Conservation (phyloP, 2,797 vertebrate species). For the Pteropus rufus region DNA sequence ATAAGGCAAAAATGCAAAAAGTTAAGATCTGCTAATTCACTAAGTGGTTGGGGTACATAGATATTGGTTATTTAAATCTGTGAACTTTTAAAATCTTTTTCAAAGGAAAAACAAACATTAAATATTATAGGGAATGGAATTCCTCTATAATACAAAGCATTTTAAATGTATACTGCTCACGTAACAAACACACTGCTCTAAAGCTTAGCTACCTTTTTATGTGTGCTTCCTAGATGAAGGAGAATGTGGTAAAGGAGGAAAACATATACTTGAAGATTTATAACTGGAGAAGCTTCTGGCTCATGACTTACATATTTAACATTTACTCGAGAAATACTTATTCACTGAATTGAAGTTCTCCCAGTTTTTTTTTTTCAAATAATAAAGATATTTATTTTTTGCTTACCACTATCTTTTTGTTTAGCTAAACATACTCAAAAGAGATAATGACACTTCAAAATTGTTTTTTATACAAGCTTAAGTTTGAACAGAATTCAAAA, state of each 20-base stretch:
- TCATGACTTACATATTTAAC: not conserved
- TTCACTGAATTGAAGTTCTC: not conserved
- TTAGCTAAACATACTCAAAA: not conserved
- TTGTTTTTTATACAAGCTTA: not conserved
- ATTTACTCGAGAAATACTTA: not conserved
- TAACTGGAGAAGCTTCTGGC: not conserved
- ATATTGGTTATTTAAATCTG: not conserved
- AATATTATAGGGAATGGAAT: not conserved
- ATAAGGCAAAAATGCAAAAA: not conserved
- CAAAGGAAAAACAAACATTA: not conserved
- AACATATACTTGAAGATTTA: not conserved
- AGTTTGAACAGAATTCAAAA: conserved; percentile 32
- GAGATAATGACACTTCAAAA: not conserved
- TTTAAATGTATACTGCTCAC: not conserved
- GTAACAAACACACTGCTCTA: not conserved
- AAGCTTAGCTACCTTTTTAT: not conserved
- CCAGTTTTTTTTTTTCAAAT: not conserved
- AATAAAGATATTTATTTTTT: conserved; percentile 9
- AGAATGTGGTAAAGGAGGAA: not conserved
- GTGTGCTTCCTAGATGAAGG: not conserved
- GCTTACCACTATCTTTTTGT: not conserved
- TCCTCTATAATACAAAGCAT: not conserved
- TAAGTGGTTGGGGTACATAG: not conserved
- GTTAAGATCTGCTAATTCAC: not conserved
- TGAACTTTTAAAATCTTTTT: not conserved